A percentile compares a stretch with the other conserved stretches of the same genome.
Evolutionary conservation across 2,113 vertebrate species (phyloP).

Genomic region (Equus przewalskii): DNA sequence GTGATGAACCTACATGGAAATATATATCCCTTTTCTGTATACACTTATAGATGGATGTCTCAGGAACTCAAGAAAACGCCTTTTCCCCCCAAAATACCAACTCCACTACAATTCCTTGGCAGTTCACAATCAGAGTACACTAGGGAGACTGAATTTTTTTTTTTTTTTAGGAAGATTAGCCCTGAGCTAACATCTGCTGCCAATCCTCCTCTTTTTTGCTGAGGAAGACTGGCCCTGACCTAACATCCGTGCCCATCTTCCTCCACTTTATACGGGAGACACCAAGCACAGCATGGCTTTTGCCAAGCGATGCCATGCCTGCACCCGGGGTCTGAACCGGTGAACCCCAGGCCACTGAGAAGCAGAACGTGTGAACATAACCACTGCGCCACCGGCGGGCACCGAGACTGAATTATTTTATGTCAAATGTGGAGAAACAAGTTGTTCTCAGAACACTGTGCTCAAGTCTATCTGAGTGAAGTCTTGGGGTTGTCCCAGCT

Average conservation of each 20-base stretch:
- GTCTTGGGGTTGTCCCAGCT: background rate
- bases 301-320: too few relatives aligned
- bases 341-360: too few relatives aligned
- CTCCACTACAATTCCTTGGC: background rate
- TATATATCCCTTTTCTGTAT: background rate
- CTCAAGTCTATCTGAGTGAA: background rate
- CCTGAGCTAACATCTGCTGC: too few relatives aligned
- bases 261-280: too few relatives aligned
- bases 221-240: too few relatives aligned
- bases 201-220: too few relatives aligned
- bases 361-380: too few relatives aligned
- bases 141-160: background rate
- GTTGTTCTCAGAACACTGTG: slow-evolving; percentile 23
- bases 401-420: background rate
- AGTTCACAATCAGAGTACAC: background rate
- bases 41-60: background rate
- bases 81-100: background rate
- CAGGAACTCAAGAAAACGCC: background rate
- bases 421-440: slow-evolving; percentile 32
- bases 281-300: too few relatives aligned
- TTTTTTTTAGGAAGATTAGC: too few relatives aligned
- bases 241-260: too few relatives aligned
- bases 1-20: background rate
- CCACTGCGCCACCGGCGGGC: too few relatives aligned
- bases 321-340: too few relatives aligned